phyloP scores from a whole-genome alignment of 2,797 vertebrate genomes.

The Sylvilagus floridanus region DNA sequence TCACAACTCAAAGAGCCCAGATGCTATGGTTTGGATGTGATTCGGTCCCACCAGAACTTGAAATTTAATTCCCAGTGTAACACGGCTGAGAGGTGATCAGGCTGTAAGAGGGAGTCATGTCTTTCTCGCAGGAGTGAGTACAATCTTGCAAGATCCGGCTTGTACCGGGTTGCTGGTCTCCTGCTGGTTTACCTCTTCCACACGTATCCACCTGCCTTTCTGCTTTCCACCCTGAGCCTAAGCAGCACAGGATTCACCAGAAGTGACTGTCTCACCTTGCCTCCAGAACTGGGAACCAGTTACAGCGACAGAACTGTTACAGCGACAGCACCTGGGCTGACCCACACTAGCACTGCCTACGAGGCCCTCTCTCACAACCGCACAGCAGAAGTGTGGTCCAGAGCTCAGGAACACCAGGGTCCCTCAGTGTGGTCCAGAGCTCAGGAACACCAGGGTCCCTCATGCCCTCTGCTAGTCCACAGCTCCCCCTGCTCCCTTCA shows the following conservation, averaged over 20 bases:
- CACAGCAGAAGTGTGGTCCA: not conserved
- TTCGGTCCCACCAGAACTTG: not conserved
- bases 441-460: not conserved
- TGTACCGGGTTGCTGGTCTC: too few species aligned
- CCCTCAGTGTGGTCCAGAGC: not conserved
- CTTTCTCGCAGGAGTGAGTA: not conserved
- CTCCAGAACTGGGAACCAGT: not conserved
- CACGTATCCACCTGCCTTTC: not conserved
- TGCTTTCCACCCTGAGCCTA: not conserved
- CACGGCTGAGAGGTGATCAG: not conserved
- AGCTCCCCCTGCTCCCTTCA: not conserved
- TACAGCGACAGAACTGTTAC: not conserved
- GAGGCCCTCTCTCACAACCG: not conserved
- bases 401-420: not conserved
- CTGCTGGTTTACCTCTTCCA: not conserved
- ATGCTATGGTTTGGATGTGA: not conserved
- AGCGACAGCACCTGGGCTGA: not conserved
- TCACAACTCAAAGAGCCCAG: not conserved
- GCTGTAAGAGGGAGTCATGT: not conserved
- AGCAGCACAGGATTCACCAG: not conserved
- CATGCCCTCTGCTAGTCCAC: not conserved
- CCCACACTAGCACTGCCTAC: not conserved
- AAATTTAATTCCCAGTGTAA: not conserved
- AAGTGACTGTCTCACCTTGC: not conserved
- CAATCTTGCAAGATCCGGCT: not conserved